phyloP scores from a whole-genome alignment of 2,888 invertebrate genomes.

The Campopleginae sp. region DNA sequence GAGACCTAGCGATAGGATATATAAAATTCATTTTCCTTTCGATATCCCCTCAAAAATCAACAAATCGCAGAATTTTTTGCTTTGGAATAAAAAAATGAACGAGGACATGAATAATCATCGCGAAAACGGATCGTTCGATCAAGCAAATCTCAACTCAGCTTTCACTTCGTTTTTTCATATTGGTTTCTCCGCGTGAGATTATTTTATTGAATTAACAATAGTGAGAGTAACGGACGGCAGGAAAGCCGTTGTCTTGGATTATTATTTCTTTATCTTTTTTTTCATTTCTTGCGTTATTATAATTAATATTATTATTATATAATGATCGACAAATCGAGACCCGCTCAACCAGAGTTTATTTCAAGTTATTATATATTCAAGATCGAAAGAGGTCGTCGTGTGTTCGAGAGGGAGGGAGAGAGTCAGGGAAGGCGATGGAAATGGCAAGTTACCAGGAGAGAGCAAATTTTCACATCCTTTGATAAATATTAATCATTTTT shows the following conservation, averaged over 20 bases:
- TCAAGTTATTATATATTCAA: constrained; percentile 23
- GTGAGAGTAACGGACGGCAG: constrained; percentile 47
- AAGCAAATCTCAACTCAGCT: constrained; percentile 38
- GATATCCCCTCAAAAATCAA: not conserved
- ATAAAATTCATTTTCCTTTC: constrained; percentile 2
- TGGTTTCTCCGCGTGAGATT: constrained; percentile 25
- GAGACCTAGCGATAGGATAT: constrained; percentile 24
- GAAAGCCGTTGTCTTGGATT: constrained; percentile 56
- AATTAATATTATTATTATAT: constrained; percentile 1
- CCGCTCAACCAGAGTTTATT: constrained; percentile 58
- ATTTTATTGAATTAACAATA: constrained; percentile 44
- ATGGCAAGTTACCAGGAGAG: not conserved
- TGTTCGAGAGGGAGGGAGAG: not conserved
- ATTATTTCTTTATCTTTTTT: too few species aligned
- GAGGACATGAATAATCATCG: not conserved
- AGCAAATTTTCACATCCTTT: constrained; percentile 6
- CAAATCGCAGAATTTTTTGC: not conserved
- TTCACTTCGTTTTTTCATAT: constrained; percentile 35
- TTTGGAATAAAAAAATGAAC: not conserved
- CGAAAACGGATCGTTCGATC: constrained; percentile 19
- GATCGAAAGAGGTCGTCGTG: constrained; percentile 32
- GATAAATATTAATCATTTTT: constrained; percentile 60
- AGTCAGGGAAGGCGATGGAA: not conserved
- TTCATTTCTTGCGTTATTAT: constrained; percentile 6
- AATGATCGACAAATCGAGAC: constrained; percentile 50